phyloP scores from a whole-genome alignment of 2,888 invertebrate species.

The Cremastinae sp. region DNA sequence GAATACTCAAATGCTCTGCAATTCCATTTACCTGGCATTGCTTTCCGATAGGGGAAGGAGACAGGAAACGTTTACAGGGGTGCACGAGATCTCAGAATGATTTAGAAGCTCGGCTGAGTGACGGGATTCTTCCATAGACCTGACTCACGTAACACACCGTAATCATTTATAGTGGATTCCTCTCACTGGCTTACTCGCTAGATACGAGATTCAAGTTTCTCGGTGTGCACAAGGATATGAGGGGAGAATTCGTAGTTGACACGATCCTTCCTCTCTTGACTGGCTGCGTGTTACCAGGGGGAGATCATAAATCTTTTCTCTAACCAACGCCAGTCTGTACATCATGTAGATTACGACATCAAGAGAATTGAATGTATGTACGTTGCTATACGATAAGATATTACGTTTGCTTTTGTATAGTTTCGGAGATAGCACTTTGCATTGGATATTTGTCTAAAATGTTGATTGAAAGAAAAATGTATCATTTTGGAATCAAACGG shows the following conservation, averaged over 20 bases:
- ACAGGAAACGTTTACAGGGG: conserved; percentile 31
- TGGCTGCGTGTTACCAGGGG: conserved; percentile 20
- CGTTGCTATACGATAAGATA: conserved; percentile 28
- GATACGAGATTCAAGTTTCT: conserved; percentile 53
- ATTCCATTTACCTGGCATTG: no score
- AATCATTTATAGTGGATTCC: conserved; percentile 63
- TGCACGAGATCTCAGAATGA: conserved; percentile 45
- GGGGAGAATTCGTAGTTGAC: conserved; percentile 46
- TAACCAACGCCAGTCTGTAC: conserved; percentile 31
- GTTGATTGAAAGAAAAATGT: no score
- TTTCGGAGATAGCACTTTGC: background rate
- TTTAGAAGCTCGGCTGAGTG: conserved; percentile 52
- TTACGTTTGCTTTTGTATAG: conserved; percentile 31
- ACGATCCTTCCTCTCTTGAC: conserved; percentile 30
- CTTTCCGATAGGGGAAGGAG: conserved; percentile 27
- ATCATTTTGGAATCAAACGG: no score
- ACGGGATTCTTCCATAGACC: conserved; percentile 30
- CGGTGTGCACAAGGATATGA: conserved; percentile 36
- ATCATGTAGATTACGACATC: conserved; percentile 34
- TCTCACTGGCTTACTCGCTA: conserved; percentile 45
- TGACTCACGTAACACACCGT: conserved; percentile 48
- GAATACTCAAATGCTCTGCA: no score
- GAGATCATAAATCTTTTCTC: conserved; percentile 49
- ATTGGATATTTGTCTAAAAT: conserved; percentile 11
- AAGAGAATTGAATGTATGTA: conserved; percentile 33